Evolutionary conservation across 2,113 vertebrate genomes (phyloP), one percentile per base, ranked within the genome.

Genomic region (Chascanopsetta lugubris): DNA sequence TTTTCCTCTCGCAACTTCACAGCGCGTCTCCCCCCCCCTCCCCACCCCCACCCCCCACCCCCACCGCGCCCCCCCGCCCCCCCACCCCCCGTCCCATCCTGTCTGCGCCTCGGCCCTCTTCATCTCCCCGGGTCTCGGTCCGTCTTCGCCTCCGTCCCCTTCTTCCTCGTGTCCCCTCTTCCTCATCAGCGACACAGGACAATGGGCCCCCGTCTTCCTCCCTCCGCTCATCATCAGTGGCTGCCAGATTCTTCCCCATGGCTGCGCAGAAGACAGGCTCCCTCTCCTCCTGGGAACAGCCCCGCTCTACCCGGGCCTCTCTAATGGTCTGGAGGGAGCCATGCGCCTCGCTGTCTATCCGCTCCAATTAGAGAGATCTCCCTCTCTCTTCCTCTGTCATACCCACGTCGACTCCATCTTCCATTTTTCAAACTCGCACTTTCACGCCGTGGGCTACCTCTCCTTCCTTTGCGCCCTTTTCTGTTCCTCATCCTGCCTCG

Each of bases 191-290:
- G 56, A 67, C 77, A 87, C 84, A 69, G 83, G 85, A 89, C 89
- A 89, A 86, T 87, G 80, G 83, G 76, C 68, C 77, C 38, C 80
- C 80, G 84, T 91, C 87, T 81, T 87, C 86, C 85, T 74, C 76
- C 59, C 81, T 87, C 83, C 76, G 70, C 85, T 88, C 80, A 74
- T 88, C 80, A 77, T n/a, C 68, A 61, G 53, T 74, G 82, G 58
- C 71, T 81, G 88, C 83, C 87, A 92, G 87, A 88, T 89, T 89
- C 85, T 91, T 92, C 88, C 89, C 84, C 89, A 88, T 90, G 84
- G 81, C 80, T 88, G 89, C 90, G 81, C 89, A 85, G 72, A 87
- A 90, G 85, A 91, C 82, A 88, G 81, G 82, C 82, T 42, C 38
- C 50, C 75, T 82, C 80, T 82, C 88, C 88, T 89, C 83, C 81